Evolutionary conservation across 2,797 vertebrate genomes (phyloP), one percentile per base, ranked within the genome.

Genomic region (Gephyroberyx darwinii): DNA sequence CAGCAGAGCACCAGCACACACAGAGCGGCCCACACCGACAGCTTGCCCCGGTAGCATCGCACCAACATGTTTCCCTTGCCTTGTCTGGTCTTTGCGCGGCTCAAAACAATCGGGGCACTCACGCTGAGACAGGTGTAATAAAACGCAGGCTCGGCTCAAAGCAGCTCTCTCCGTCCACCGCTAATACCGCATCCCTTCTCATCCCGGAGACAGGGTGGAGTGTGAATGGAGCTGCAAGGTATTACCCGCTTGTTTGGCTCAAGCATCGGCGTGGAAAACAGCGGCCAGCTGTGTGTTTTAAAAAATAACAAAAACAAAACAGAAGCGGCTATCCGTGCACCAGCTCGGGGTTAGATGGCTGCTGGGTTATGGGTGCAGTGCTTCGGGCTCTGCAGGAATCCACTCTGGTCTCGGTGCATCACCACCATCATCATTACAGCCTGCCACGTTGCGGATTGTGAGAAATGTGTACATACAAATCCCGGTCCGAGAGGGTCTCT

Each of bases 1-100:
- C 97, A 98, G 88, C 96, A 96, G n/a, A 99, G 93, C 26, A 98
- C 94, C 86, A 97, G 92, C 65, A 96, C 88, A 65, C 95, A 95
- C 82, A 98, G 78, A 2, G 94, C 96, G 91, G 95, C 96, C 89
- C 96, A 97, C 66, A 94, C 92, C 20, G 95, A 95, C 86, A 96
- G 81, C 65, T 95, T 96, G 70, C 90, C 93, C 67, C 96, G 93
- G 89, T 93, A 95, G 86, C 95, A 96, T 90, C 94, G 95, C 88
- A 92, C 87, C 68, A 85, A 81, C 93, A 95, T 91, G 80, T 83
- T 93, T 47, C 48, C 33, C 39, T 14, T 52, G 52, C 5, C 26
- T 26, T 26, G 9, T 39, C 16, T n/a, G 1, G 5, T 19, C 1
- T 9, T 6, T 2, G 14, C 51, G 16, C 71, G 10, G 59, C 5